Conservation (phyloP, 30 jellyfish, hydroid and myxozoan genomes). For the Morbakka virulenta region DNA sequence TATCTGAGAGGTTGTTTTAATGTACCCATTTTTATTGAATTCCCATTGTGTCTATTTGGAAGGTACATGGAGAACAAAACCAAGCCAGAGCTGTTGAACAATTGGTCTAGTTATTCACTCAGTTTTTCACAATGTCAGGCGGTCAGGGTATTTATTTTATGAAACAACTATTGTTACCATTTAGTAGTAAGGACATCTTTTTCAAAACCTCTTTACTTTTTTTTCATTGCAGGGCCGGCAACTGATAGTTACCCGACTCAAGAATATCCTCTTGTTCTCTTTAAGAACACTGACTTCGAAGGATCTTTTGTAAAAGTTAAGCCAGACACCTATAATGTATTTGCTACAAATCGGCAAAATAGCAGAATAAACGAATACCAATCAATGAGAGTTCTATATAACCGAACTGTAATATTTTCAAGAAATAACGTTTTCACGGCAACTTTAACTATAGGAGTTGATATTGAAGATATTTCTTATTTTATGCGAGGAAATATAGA, state of each 20-base stretch:
- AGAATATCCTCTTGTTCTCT: constrained; percentile 78
- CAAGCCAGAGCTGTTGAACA: no score
- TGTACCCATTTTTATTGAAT: no score
- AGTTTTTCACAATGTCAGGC: no score
- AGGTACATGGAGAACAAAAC: no score
- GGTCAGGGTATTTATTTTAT: no score
- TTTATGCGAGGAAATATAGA: constrained; percentile 81
- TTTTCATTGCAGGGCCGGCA: constrained; percentile 72
- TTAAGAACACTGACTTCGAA: constrained; percentile 56
- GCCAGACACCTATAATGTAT: constrained; percentile 79
- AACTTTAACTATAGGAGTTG: constrained; percentile 62
- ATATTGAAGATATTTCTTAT: constrained; percentile 71
- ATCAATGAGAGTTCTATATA: constrained; percentile 77
- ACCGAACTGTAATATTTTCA: constrained; percentile 83
- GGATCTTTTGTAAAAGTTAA: constrained; percentile 61
- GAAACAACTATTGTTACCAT: no score
- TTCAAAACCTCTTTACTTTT: no score
- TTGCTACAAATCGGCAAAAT: constrained; percentile 80
- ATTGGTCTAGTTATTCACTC: no score
- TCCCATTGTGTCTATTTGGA: no score
- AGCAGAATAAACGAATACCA: constrained; percentile 60
- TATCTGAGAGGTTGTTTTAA: no score
- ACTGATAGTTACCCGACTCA: constrained; percentile 78
- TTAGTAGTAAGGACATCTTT: no score
- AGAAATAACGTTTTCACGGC: constrained; percentile 66